A percentile compares a stretch with the other conserved stretches of the same genome.
Evolutionary conservation across 2,113 vertebrate genomes (phyloP).

Genomic region (Oceanodroma tethys): DNA sequence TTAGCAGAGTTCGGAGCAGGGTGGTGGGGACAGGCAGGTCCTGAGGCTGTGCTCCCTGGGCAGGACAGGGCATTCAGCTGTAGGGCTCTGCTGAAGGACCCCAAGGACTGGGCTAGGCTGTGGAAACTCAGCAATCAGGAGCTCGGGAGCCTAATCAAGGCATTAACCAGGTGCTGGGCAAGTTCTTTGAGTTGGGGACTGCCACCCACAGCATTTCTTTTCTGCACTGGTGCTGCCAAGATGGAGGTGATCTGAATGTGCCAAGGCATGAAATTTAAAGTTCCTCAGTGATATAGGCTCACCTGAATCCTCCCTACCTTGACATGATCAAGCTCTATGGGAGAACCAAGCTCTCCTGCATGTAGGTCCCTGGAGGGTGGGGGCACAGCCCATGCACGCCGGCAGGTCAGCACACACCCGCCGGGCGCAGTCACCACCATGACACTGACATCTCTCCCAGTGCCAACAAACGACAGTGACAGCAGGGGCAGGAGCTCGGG

Average conservation of each 20-base stretch:
- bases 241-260: neutral
- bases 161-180: neutral
- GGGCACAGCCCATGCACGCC: neutral
- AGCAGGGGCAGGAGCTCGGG: neutral
- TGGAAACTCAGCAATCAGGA: neutral
- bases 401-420: neutral
- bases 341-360: neutral
- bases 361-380: neutral
- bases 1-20: neutral
- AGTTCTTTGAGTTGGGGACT: neutral
- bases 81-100: neutral
- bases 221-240: neutral
- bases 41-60: neutral
- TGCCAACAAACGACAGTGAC: neutral
- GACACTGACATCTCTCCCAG: neutral
- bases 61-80: neutral
- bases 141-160: neutral
- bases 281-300: neutral
- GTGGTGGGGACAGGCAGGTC: neutral
- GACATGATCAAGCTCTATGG: neutral
- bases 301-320: neutral
- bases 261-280: neutral
- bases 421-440: neutral
- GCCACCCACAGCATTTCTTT: neutral
- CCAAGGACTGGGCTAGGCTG: neutral